Base-by-base conservation (phyloP, 2,797 vertebrate genomes). In the Pagetopsis macropterus region DNA sequence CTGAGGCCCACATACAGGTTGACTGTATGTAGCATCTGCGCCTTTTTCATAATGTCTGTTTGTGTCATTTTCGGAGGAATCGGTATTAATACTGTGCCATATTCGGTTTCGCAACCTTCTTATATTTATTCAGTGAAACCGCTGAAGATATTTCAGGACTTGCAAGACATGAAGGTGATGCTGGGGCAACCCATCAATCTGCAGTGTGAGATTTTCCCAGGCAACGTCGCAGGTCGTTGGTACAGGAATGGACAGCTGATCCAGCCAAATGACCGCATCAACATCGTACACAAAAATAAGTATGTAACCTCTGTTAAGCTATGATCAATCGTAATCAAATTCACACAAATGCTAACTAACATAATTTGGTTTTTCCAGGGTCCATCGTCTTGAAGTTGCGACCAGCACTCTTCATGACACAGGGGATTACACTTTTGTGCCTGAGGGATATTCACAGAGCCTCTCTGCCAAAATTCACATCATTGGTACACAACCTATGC, bases 391-490 rank as follows among this genome's bases (percentile, higher is more conserved):
- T 85, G 94, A 98, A 76, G 93, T 99, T 83, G 93, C 87, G 21
- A 87, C 85, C 12, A 70, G 94, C 82, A 91, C 95, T 44, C 91
- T 96, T 76, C 96, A 98, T 14, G 98, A 99, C 81, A 94, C 96
- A 65, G 98, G 96, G 55, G 97, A 99, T 76, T 99, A 99, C 79
- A 96, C 95, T 49, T 99, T 99, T 89, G 92, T 98, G 70, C 98
- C 97, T 13, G 98, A 99, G 72, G 96, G 96, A 37, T 99, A 99
- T 83, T 92, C 95, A 52, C 87, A 96, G 68, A 96, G 95, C 76
- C 95, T 99, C 79, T 91, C 93, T 62, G 95, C 95, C 84, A 98
- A 97, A 95, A 74, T 99, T 50, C 97, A 97, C 58, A 93, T 99
- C 72, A 96, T 98, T 72, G 98, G 98, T 99, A 94, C 88, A 86